phyloP scores from a whole-genome alignment of 2,113 vertebrate genomes.

The Rhynchomys soricoides region DNA sequence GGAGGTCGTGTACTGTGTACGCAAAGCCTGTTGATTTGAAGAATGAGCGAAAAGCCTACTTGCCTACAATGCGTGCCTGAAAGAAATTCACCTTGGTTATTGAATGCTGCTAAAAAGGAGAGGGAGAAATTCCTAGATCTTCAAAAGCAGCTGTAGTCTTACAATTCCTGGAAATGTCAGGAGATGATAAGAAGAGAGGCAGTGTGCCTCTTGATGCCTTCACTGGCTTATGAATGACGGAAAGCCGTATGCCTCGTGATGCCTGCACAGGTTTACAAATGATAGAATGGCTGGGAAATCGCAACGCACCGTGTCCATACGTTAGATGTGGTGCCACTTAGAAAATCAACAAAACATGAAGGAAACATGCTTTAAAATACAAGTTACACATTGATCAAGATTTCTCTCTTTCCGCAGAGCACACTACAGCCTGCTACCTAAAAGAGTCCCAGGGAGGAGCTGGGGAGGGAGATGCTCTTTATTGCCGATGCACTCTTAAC shows the following conservation, averaged over 20 bases:
- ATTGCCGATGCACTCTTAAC: neutral
- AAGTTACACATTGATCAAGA: neutral
- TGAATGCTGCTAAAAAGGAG: neutral
- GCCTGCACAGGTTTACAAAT: neutral
- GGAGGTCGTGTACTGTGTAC: neutral
- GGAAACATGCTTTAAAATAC: constrained; percentile 12
- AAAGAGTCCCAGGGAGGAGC: neutral
- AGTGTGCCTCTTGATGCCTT: neutral
- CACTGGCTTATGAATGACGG: neutral
- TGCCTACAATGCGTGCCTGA: neutral
- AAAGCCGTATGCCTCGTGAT: neutral
- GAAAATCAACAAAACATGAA: constrained; percentile 41
- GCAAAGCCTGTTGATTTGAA: neutral
- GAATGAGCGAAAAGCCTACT: neutral
- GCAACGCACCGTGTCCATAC: neutral
- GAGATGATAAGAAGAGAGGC: neutral
- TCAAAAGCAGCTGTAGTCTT: neutral
- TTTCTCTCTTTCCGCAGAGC: neutral
- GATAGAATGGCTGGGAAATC: neutral
- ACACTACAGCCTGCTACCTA: neutral
- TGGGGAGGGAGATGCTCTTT: neutral
- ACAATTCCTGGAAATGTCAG: neutral
- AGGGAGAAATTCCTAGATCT: neutral
- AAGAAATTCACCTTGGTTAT: constrained; percentile 12
- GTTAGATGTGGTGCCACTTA: constrained; percentile 1